Conservation (phyloP, 2,888 invertebrate genomes). For the Allygus modestus region DNA sequence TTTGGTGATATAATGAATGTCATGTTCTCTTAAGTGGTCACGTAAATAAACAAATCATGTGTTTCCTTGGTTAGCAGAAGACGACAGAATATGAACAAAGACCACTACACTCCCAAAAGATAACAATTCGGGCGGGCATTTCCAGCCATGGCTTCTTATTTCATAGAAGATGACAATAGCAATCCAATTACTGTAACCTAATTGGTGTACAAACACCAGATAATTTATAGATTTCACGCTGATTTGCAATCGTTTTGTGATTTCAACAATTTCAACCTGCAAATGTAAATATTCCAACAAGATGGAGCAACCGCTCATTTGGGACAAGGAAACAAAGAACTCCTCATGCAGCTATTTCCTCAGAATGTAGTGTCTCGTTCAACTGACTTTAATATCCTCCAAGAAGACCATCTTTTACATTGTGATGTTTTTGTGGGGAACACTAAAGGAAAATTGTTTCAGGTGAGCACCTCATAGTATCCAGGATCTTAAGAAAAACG, state of each 20-base stretch:
- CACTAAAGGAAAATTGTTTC: constrained; percentile 39
- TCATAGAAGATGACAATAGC: constrained; percentile 42
- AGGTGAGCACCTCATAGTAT: constrained; percentile 1
- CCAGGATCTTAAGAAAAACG: constrained; percentile 7
- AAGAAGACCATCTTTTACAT: constrained; percentile 39
- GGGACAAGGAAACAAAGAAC: neutral
- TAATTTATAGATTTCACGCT: constrained; percentile 16
- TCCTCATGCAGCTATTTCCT: constrained; percentile 1
- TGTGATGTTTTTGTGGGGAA: constrained; percentile 53
- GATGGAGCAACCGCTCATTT: constrained; percentile 33
- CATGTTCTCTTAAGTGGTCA: constrained; percentile 38
- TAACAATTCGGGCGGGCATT: constrained; percentile 10
- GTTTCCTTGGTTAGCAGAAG: constrained; percentile 16
- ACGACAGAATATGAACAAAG: constrained; percentile 36
- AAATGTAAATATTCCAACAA: constrained; percentile 44
- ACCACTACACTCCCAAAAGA: constrained; percentile 31
- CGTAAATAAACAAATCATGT: constrained; percentile 29
- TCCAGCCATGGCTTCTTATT: constrained; percentile 28
- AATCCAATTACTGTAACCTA: neutral
- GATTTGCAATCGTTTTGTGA: constrained; percentile 46
- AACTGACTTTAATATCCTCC: constrained; percentile 37
- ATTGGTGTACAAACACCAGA: constrained; percentile 1
- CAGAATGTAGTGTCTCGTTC: constrained; percentile 9
- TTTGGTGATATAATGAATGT: constrained; percentile 38
- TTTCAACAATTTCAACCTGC: neutral